phyloP scores from a whole-genome alignment of 30 jellyfish, hydroid and myxozoan genomes.

The Catostylus mosaicus region DNA sequence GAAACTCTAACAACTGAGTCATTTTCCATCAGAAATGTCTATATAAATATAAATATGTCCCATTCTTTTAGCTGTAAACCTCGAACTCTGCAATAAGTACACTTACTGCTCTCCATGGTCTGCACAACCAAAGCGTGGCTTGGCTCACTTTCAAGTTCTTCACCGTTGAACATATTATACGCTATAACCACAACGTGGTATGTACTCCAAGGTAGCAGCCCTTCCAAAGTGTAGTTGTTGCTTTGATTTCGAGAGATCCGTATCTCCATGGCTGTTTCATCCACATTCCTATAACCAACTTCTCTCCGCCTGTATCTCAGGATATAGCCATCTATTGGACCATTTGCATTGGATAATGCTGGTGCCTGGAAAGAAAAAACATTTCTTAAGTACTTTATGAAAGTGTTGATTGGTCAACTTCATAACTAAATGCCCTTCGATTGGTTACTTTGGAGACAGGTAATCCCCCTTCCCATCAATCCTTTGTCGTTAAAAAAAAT shows the following conservation, averaged over 20 bases:
- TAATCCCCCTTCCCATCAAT: too few relatives aligned
- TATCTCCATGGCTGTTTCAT: slow-evolving; percentile 11
- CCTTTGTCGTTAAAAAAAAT: too few relatives aligned
- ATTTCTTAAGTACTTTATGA: too few relatives aligned
- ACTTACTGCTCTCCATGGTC: slow-evolving; percentile 53
- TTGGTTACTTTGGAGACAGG: too few relatives aligned
- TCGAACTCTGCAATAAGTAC: too few relatives aligned
- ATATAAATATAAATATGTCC: too few relatives aligned
- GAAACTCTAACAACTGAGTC: too few relatives aligned
- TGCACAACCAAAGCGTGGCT: slow-evolving; percentile 54
- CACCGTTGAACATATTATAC: slow-evolving; percentile 53
- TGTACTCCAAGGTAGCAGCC: slow-evolving; percentile 82
- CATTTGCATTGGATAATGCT: slow-evolving; percentile 45
- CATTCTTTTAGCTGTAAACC: too few relatives aligned
- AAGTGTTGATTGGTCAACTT: too few relatives aligned
- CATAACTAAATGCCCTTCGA: too few relatives aligned
- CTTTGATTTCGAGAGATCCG: slow-evolving; percentile 29
- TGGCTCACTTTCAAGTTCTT: slow-evolving; percentile 31
- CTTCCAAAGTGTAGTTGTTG: slow-evolving; percentile 21
- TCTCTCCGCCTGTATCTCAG: slow-evolving; percentile 44
- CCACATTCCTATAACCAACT: slow-evolving; percentile 40
- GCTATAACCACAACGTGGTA: slow-evolving; percentile 70
- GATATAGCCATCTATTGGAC: slow-evolving; percentile 66
- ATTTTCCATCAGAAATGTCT: too few relatives aligned
- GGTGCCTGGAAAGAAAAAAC: slow-evolving; percentile 36